Evolutionary conservation across 2,797 vertebrate genomes (phyloP), one percentile per base, ranked within the genome.

Genomic region (Xerus rutilus): DNA sequence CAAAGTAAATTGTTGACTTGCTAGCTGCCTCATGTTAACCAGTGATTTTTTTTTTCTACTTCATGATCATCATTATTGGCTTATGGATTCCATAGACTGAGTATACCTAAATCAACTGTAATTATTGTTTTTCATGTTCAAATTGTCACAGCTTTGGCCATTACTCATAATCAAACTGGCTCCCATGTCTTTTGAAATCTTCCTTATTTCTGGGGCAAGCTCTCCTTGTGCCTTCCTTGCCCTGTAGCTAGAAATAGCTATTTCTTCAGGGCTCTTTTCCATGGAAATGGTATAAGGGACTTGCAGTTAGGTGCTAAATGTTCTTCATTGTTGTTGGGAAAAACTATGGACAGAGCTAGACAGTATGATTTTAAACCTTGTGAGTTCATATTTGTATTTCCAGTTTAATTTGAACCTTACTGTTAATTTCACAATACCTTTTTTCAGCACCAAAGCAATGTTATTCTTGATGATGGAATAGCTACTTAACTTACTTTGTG

Each of bases 301-400:
- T 57, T 85, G 49, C 77, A 73, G 39, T 59, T 67, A 49, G 32
- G 20, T 45, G 10, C 17, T 43, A 30, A 88, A 10, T 54, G 4
- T 72, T 35, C 57, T 49, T 89, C 18, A 4, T 76, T 88, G 39
- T 52, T 92, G 2, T 91, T 45, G 47, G 49, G 21, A 8, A 70
- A 32, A 62, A 39, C n/a, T 93, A n/a, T 76, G 84, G 45, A 20
- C 18, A 21, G 20, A 57, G 21, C 15, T 78, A 73, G 57, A 57
- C 43, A 87, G 20, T 54, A 7, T 52, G 7, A 20, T 49, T 93
- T 95, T 77, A 81, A 88, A 86, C 65, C 59, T 81, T 11, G 35
- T 88, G 23, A 90, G 10, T 93, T 84, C 45, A 32, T 78, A 8
- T 65, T 89, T 90, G 30, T 90, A 84, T 57, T 89, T 95, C 76